Base-by-base conservation (phyloP, 2,113 vertebrate genomes). In the Suncus etruscus region DNA sequence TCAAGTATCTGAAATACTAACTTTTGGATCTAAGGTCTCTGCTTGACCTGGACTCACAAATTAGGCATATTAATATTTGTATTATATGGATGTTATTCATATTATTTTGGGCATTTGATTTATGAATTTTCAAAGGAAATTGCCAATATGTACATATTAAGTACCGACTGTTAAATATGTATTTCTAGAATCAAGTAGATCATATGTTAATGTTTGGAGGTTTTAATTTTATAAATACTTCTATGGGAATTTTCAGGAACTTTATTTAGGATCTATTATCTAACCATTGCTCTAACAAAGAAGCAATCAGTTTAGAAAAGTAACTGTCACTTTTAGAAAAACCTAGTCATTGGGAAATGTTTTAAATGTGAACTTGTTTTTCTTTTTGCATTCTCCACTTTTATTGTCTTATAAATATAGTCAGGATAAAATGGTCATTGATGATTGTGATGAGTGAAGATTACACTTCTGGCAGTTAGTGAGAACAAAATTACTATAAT, bases 251-350 rank as follows among this genome's bases (percentile, higher is more conserved):
- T 27, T 78, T 50, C 9, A 5, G 29, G 54, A 66, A 15, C 65
- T 2, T 66, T 32, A 83, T 58, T 73, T 14, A 68, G 48, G 32
- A 58, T 47, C 12, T 15, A 2, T 45, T 29, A 47, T 18, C 9
- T 47, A 54, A 15, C 29, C 45, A 87, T 74, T 32, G 16, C 69
- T 83, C 61, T n/a, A 48, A 80, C 24, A 83, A 22, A 27, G 39
- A 47, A 63, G 16, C 72, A 77, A 9, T 9, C 20, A 58, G 15
- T 63, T 81, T 11, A 8, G 61, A 63, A 85, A 29, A 68, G 5
- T 39, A 39, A 24, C 11, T 81, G 14, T 31, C 48, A 50, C 18
- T 91, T 82, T 82, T 91, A 6, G 66, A 86, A 76, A 85, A 29
- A 5, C 8, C 47, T 12, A 4, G 2, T 18, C 9, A 39, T 11